A percentile compares a stretch with the other conserved stretches of the same genome.
Conservation (phyloP, 2,888 invertebrate species). For the Acanthosoma haemorrhoidale region DNA sequence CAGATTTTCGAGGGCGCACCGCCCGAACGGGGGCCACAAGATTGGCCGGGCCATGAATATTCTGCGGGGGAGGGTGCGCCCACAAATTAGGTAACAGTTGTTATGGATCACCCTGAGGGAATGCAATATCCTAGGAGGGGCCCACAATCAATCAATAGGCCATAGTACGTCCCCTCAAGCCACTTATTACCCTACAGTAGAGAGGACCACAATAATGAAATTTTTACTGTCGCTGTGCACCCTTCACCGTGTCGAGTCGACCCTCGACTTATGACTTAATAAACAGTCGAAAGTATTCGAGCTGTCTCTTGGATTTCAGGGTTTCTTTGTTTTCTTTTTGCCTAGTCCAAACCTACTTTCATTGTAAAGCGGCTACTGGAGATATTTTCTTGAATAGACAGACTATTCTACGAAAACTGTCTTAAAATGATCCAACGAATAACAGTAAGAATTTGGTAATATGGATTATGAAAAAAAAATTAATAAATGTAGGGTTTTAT, state of each 20-base stretch:
- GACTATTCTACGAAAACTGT: no score
- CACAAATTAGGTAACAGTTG: slow-evolving; percentile 31
- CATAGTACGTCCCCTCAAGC: background rate
- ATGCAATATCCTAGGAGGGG: background rate
- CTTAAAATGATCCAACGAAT: no score
- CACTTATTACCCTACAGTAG: background rate
- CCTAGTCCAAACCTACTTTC: no score
- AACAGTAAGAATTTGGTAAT: no score
- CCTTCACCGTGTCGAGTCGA: background rate
- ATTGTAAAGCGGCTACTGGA: no score
- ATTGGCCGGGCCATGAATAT: slow-evolving; percentile 22
- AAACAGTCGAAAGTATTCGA: no score
- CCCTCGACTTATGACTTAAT: background rate
- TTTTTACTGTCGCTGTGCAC: background rate
- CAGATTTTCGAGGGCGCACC: background rate
- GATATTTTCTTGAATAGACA: no score
- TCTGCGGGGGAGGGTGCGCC: background rate
- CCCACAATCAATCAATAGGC: background rate
- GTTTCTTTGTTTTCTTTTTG: no score
- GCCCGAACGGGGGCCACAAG: no score
- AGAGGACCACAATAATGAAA: slow-evolving; percentile 9
- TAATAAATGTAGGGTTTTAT: no score
- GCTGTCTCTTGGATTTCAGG: no score
- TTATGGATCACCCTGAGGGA: slow-evolving; percentile 22
- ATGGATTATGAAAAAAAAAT: no score